These are phyloP conservation scores for Sebastes hubbsi DNA, from an alignment of 2,797 vertebrate genomes.

Conservation along the genomic window DNA sequence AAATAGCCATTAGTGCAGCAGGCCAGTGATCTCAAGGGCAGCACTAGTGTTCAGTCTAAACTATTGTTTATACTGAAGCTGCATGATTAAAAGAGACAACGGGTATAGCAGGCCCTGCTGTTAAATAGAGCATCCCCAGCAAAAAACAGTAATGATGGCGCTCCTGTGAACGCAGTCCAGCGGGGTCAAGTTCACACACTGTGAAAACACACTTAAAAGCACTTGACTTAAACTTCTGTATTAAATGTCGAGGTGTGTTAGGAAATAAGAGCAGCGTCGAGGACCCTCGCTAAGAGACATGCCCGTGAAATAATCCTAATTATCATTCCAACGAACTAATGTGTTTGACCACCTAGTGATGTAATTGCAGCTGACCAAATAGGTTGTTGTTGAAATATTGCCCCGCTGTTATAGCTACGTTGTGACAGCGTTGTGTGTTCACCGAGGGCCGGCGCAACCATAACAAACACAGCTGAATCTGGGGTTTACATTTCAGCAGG, in stretches of 20 bases:
- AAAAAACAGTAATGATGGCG: slow-evolving; percentile 55
- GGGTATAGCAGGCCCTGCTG: slow-evolving; percentile 24
- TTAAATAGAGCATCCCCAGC: slow-evolving; percentile 41
- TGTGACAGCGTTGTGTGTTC: slow-evolving; percentile 73
- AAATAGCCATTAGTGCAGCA: slow-evolving; percentile 75
- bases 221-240: slow-evolving; percentile 59
- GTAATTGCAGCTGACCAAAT: slow-evolving; percentile 81
- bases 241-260: slow-evolving; percentile 45
- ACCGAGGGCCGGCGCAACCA: slow-evolving; percentile 69
- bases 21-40: slow-evolving; percentile 72
- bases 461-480: slow-evolving; percentile 83
- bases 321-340: slow-evolving; percentile 66
- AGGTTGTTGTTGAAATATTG: slow-evolving; percentile 80
- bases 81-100: slow-evolving; percentile 69
- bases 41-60: slow-evolving; percentile 47
- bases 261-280: slow-evolving; percentile 35
- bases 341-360: slow-evolving; percentile 75
- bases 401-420: slow-evolving; percentile 72
- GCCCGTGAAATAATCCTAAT: slow-evolving; percentile 72
- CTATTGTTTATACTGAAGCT: slow-evolving; percentile 63
- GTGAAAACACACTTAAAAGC: slow-evolving; percentile 67
- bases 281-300: slow-evolving; percentile 46
- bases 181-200: slow-evolving; percentile 60
- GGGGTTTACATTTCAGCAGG: slow-evolving; percentile 84
- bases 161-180: slow-evolving; percentile 52